phyloP scores from a whole-genome alignment of 1,140 invertebrate species.

The Homarus americanus region DNA sequence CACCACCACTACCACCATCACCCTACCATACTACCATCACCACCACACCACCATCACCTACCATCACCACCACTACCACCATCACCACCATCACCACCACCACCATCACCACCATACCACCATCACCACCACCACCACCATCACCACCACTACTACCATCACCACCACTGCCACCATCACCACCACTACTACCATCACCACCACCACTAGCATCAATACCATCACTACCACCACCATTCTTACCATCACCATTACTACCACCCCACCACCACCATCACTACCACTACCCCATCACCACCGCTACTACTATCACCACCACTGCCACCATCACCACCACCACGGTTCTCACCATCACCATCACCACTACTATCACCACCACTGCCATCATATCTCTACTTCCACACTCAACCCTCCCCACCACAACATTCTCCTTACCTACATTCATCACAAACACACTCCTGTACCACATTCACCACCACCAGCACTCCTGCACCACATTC shows the following conservation, averaged over 20 bases:
- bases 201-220: background rate
- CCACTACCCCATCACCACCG: background rate
- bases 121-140: background rate
- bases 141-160: background rate
- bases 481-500: background rate
- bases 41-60: too few relatives aligned
- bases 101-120: background rate
- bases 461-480: background rate
- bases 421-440: background rate
- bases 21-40: too few relatives aligned
- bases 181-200: background rate
- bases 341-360: background rate
- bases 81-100: too few relatives aligned
- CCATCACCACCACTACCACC: too few relatives aligned
- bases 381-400: background rate
- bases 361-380: constrained; percentile 1
- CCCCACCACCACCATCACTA: too few relatives aligned
- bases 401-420: background rate
- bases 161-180: background rate
- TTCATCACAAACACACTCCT: background rate
- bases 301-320: background rate
- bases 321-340: background rate
- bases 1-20: constrained; percentile 10
- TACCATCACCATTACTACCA: background rate
- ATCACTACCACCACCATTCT: background rate